Conservation (phyloP, 2,797 vertebrate species). For the Hoplostethus atlanticus region DNA sequence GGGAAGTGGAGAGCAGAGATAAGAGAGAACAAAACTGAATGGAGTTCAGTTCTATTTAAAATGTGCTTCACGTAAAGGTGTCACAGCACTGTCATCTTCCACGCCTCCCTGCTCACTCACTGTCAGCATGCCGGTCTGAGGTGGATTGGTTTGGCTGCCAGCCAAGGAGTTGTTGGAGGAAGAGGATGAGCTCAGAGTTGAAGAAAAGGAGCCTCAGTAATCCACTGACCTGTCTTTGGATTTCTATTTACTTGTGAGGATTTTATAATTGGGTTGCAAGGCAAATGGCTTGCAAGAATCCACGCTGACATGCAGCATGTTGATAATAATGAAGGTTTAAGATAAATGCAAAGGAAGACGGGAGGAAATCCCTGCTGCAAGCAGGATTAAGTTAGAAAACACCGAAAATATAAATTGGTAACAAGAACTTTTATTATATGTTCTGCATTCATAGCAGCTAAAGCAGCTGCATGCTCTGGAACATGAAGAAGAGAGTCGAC, state of each 20-base stretch:
- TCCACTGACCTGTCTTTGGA: background rate
- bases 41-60: background rate
- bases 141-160: slow-evolving; percentile 5
- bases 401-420: no score
- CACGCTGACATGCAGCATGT: slow-evolving; percentile 11
- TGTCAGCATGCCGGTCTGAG: background rate
- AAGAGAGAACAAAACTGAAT: background rate
- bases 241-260: background rate
- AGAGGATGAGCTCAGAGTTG: slow-evolving; percentile 13
- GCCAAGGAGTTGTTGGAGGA: background rate
- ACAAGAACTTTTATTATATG: background rate
- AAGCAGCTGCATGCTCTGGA: background rate
- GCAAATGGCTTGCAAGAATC: background rate
- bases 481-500: no score
- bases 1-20: no score
- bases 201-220: slow-evolving; percentile 1
- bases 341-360: slow-evolving; percentile 25
- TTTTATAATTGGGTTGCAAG: background rate
- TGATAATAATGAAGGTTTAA: slow-evolving; percentile 20
- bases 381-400: slow-evolving; percentile 3
- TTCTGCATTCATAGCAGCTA: background rate
- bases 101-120: background rate
- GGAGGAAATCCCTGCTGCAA: background rate
- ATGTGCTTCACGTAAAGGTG: background rate
- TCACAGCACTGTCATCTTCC: no score